These are phyloP conservation scores for Ophthalmolycus amberensis DNA, from an alignment of 2,113 vertebrate species.

Conservation along the genomic window DNA sequence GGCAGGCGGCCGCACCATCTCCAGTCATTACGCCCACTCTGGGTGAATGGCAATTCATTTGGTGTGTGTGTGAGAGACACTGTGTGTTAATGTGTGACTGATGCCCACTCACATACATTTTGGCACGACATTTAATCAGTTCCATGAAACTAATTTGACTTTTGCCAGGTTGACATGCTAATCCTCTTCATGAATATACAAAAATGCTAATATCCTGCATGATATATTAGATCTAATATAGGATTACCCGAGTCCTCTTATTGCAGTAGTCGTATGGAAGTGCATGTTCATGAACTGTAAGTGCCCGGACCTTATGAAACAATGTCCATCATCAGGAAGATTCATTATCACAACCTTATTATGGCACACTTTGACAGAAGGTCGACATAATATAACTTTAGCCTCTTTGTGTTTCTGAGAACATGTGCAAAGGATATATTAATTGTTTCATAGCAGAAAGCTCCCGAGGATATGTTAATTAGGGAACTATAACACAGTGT, in stretches of 20 bases:
- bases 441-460: slow-evolving; percentile 6
- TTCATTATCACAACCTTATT: slow-evolving; percentile 16
- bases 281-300: slow-evolving; percentile 1
- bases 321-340: slow-evolving; percentile 21
- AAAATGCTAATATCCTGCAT: slow-evolving; percentile 36
- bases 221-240: slow-evolving; percentile 26
- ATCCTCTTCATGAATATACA: slow-evolving; percentile 40
- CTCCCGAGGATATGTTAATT: neutral
- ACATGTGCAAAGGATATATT: neutral
- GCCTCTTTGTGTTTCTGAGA: slow-evolving; percentile 14
- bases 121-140: slow-evolving; percentile 37
- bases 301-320: slow-evolving; percentile 40
- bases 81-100: slow-evolving; percentile 21
- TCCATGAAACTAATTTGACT: slow-evolving; percentile 52
- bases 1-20: slow-evolving; percentile 40
- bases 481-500: neutral
- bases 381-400: slow-evolving; percentile 3
- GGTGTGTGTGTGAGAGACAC: slow-evolving; percentile 1
- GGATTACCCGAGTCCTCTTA: slow-evolving; percentile 31
- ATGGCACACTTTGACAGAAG: slow-evolving; percentile 30
- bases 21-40: slow-evolving; percentile 66
- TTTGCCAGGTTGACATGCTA: slow-evolving; percentile 52
- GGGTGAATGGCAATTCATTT: slow-evolving; percentile 49
- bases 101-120: slow-evolving; percentile 5
- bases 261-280: slow-evolving; percentile 28